Base-by-base conservation (phyloP, 2,113 vertebrate species). In the Amphilophus citrinellus region DNA sequence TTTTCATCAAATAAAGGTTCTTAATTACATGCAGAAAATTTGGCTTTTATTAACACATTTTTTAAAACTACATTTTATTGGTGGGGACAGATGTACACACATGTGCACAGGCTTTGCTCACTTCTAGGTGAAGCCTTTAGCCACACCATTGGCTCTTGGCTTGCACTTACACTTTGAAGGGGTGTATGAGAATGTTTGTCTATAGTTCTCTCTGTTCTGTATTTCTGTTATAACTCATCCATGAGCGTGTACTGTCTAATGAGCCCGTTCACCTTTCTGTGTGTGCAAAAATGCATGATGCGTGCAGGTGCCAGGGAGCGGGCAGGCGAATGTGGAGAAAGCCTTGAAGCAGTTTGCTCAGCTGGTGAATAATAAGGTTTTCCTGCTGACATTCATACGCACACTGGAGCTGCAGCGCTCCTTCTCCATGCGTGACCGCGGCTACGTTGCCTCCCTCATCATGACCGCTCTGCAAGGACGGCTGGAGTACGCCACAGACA, bases 351-450 rank as follows among this genome's bases (percentile, higher is more conserved):
- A 98, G 91, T 99, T 99, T 42, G 98, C 97, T 7, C 98, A 98
- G 95, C 96, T 99, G 89, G 94, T 99, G 95, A 98, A 99, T 96
- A 99, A 99, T 95, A 99, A 99, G 89, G 97, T 98, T 79, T 99
- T 99, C 95, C 95, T 99, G 93, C 94, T 99, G 94, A 96, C 97
- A 24, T 99, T 99, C 95, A 99, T 99, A 94, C 98, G 97, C 4
- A 99, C 98, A 0, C 96, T 99, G 91, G 98, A 99, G 95, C 84
- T 96, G 65, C 98, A 99, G 95, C 97, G 98, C 66, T 98, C 98
- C 84, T 99, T 99, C 96, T 99, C 98, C 91, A 99, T 99, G 98
- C 97, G 98, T 0, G 98, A 99, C 91, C 97, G 98, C 0, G 98
- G 98, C 92, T 99, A 99, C 13, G 97, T 99, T 84, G 98, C 98